These are phyloP conservation scores for Gari tellinella DNA, from an alignment of 2,888 invertebrate species.

Conservation along the genomic window DNA sequence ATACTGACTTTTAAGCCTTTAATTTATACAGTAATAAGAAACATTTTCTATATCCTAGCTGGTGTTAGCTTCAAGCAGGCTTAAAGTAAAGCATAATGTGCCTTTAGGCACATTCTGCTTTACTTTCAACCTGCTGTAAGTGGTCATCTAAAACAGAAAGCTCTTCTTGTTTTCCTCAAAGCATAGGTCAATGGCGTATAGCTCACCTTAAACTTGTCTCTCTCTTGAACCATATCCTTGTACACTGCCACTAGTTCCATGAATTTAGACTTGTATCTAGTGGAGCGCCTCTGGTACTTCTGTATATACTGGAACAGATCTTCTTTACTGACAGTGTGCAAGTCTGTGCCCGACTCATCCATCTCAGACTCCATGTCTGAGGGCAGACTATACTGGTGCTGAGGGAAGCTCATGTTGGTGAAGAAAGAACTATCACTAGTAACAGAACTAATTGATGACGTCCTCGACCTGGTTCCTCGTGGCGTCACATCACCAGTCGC, in stretches of 20 bases:
- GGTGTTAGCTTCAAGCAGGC: too few species aligned
- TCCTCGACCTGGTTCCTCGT: slow-evolving; percentile 66
- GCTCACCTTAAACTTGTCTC: slow-evolving; percentile 77
- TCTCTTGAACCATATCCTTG: slow-evolving; percentile 75
- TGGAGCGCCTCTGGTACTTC: slow-evolving; percentile 75
- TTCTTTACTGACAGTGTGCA: slow-evolving; percentile 75
- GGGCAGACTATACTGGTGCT: slow-evolving; percentile 71
- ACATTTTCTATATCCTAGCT: too few species aligned
- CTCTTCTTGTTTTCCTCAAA: neutral
- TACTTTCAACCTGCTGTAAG: too few species aligned
- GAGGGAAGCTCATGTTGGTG: slow-evolving; percentile 69
- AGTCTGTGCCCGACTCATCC: slow-evolving; percentile 71
- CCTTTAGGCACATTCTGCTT: too few species aligned
- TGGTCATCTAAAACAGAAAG: too few species aligned
- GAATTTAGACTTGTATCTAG: slow-evolving; percentile 78
- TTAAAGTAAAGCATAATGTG: too few species aligned
- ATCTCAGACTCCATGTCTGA: slow-evolving; percentile 80
- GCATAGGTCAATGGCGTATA: neutral
- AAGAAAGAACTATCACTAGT: slow-evolving; percentile 77
- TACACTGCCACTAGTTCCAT: slow-evolving; percentile 77
- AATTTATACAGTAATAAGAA: too few species aligned
- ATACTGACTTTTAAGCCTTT: too few species aligned
- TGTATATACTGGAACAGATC: slow-evolving; percentile 76
- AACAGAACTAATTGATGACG: slow-evolving; percentile 78
- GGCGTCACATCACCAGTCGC: slow-evolving; percentile 74